Conservation (phyloP, 2,888 invertebrate species). For the Parasteatoda lunata region DNA sequence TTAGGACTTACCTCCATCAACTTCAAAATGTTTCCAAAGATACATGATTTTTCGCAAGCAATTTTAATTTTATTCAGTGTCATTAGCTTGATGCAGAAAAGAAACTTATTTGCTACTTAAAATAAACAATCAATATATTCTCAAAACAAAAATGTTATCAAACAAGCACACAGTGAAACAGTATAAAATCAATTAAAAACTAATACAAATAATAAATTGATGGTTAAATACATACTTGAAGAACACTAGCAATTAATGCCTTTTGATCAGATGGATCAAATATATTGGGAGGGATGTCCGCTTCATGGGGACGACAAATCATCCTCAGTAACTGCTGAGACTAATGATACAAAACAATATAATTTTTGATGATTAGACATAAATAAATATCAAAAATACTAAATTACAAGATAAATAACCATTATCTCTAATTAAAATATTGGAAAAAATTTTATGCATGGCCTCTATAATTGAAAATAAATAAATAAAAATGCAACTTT, state of each 20-base stretch:
- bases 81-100: too few species aligned
- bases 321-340: conserved; percentile 93
- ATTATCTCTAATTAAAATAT: neutral
- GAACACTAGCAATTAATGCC: conserved; percentile 88
- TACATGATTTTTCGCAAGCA: too few species aligned
- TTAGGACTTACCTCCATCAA: too few species aligned
- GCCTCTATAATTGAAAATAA: neutral
- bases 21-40: too few species aligned
- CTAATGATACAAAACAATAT: conserved; percentile 75
- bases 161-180: too few species aligned
- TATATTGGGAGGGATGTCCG: conserved; percentile 52
- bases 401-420: neutral
- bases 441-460: neutral
- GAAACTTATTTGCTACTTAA: too few species aligned
- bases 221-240: conserved; percentile 80
- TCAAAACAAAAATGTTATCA: too few species aligned
- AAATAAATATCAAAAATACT: conserved; percentile 1
- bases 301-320: conserved; percentile 90
- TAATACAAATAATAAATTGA: neutral
- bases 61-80: too few species aligned
- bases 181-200: too few species aligned
- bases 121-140: too few species aligned
- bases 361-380: neutral
- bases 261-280: conserved; percentile 83
- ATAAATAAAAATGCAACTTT: too few species aligned